Percentiles rank a stretch among this genome's conserved stretches.
Evolutionary conservation across 2,888 invertebrate genomes (phyloP).

Genomic region (Portevinia maculata): DNA sequence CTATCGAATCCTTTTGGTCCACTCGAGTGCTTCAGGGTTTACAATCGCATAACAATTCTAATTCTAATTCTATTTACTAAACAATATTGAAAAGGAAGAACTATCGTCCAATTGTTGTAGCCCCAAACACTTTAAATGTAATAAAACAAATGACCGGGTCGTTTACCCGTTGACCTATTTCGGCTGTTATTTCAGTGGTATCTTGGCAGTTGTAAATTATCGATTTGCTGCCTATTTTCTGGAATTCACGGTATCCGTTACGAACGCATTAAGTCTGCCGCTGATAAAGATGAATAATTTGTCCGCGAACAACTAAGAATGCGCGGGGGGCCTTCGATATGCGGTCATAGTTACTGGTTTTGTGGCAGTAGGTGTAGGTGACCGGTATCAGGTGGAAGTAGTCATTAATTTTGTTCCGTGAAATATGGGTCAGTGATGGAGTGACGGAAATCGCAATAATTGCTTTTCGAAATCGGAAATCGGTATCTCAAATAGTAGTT

Average conservation of each 20-base stretch:
- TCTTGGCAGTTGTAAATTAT: conserved; percentile 38
- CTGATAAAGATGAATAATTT: conserved; percentile 64
- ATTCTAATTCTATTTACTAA: conserved; percentile 20
- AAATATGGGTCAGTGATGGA: conserved; percentile 67
- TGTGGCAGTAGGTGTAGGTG: neutral
- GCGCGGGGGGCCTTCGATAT: conserved; percentile 5
- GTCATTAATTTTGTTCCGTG: conserved; percentile 27
- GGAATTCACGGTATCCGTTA: conserved; percentile 57
- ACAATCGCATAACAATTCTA: conserved; percentile 11
- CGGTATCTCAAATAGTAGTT: conserved; percentile 20
- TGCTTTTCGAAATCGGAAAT: conserved; percentile 50
- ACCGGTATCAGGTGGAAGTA: conserved; percentile 59
- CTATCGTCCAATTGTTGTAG: conserved; percentile 14
- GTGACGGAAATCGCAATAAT: conserved; percentile 70
- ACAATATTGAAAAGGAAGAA: too few species aligned
- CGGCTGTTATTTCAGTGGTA: conserved; percentile 11
- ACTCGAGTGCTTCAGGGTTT: conserved; percentile 16
- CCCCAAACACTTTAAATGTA: conserved; percentile 44
- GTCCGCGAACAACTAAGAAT: neutral
- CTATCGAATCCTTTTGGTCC: conserved; percentile 31
- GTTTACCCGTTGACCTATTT: conserved; percentile 60
- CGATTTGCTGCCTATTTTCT: conserved; percentile 47
- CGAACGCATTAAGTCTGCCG: conserved; percentile 46
- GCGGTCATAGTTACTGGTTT: neutral
- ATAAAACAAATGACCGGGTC: conserved; percentile 54